Evolutionary conservation across 2,113 vertebrate species (phyloP).

Genomic region (Cavia aperea): DNA sequence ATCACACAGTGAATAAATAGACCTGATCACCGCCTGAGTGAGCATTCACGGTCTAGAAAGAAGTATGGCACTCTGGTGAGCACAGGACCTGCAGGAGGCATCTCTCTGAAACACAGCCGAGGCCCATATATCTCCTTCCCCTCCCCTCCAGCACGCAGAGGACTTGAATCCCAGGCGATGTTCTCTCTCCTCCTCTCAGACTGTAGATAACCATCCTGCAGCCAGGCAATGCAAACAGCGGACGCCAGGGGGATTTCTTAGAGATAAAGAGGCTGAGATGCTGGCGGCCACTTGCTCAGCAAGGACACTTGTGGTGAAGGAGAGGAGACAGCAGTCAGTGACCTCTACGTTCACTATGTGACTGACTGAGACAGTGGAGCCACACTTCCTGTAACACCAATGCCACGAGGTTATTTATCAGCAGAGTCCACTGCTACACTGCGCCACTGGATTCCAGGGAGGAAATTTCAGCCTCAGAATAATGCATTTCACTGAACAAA

Average conservation of each 20-base stretch:
- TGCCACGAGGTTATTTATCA: slow-evolving; percentile 65
- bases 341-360: slow-evolving; percentile 43
- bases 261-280: slow-evolving; percentile 44
- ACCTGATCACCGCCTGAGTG: neutral
- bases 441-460: slow-evolving; percentile 71
- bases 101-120: neutral
- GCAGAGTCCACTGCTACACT: slow-evolving; percentile 63
- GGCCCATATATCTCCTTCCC: too few relatives aligned
- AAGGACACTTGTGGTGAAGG: slow-evolving; percentile 21
- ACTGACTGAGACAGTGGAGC: slow-evolving; percentile 34
- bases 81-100: neutral
- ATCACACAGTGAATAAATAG: neutral
- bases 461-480: slow-evolving; percentile 74
- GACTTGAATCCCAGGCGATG: slow-evolving; percentile 49
- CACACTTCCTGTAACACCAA: slow-evolving; percentile 43
- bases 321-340: slow-evolving; percentile 43
- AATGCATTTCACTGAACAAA: slow-evolving; percentile 68
- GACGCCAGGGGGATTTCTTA: slow-evolving; percentile 37
- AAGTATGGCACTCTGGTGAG: neutral
- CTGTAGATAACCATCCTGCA: slow-evolving; percentile 43
- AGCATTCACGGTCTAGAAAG: neutral
- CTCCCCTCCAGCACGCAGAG: rapidly evolving
- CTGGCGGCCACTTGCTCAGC: slow-evolving; percentile 1
- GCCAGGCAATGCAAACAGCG: slow-evolving; percentile 23
- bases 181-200: slow-evolving; percentile 60